These are phyloP conservation scores for Anser brachyrhynchus DNA, from an alignment of 2,113 vertebrate species.

Conservation along the genomic window DNA sequence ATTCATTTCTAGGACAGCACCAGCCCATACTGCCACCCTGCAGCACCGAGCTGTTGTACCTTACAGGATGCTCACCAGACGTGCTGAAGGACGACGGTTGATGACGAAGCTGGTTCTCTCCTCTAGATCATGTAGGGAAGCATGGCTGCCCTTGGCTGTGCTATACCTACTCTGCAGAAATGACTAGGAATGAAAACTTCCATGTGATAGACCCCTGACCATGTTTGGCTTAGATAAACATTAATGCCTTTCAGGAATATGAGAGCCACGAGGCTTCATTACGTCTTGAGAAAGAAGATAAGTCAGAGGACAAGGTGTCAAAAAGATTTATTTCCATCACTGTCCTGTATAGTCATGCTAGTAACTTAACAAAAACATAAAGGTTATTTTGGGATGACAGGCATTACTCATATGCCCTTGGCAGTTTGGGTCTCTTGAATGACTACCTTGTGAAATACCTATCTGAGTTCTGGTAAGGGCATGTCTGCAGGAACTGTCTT, in stretches of 20 bases:
- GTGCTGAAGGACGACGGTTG: neutral
- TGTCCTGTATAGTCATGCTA: neutral
- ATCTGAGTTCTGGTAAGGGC: neutral
- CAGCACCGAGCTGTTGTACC: neutral
- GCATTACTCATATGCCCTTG: neutral
- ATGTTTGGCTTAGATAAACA: neutral
- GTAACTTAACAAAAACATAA: neutral
- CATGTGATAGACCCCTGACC: neutral
- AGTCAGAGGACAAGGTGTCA: neutral
- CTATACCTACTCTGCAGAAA: accelerated
- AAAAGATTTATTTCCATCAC: neutral
- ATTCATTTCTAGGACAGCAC: neutral
- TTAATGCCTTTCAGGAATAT: neutral
- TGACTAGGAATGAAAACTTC: neutral
- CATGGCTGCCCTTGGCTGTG: neutral
- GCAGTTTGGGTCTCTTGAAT: neutral
- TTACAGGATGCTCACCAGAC: neutral
- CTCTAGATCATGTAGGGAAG: neutral
- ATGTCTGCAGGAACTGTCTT: neutral
- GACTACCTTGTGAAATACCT: neutral
- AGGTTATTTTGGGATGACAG: neutral
- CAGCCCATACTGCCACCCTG: neutral
- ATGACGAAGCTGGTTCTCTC: neutral
- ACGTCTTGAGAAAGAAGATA: neutral
- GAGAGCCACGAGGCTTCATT: neutral